Conservation (phyloP, 2,888 invertebrate species). For the Atherix ibis region DNA sequence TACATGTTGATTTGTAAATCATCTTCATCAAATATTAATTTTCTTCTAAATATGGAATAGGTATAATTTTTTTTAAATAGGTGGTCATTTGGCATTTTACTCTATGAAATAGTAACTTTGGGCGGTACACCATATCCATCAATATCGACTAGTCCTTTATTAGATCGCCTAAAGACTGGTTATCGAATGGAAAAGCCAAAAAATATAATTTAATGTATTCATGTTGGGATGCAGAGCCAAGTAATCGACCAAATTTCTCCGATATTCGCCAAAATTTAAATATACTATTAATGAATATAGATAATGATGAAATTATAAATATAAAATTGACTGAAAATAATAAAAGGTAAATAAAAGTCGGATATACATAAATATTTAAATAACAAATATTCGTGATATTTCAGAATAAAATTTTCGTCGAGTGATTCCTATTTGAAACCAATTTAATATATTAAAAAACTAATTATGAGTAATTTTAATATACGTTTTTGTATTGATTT, state of each 20-base stretch:
- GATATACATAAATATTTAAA: not conserved
- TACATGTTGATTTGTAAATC: too few relatives aligned
- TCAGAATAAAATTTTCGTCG: constrained; percentile 5
- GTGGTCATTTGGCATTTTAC: constrained; percentile 76
- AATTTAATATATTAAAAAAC: constrained; percentile 3
- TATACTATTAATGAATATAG: constrained; percentile 12
- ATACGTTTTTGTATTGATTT: too few relatives aligned
- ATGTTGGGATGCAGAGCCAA: constrained; percentile 56
- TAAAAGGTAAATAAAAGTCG: not conserved
- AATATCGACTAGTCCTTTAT: constrained; percentile 48
- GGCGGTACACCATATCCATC: constrained; percentile 71
- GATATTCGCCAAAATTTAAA: constrained; percentile 37
- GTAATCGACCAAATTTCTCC: constrained; percentile 53
- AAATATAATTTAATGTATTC: constrained; percentile 56
- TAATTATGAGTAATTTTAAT: too few relatives aligned
- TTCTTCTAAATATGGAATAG: too few relatives aligned
- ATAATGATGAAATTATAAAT: constrained; percentile 13
- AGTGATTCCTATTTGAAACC: constrained; percentile 6
- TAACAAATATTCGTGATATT: not conserved
- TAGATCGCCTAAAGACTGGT: constrained; percentile 52
- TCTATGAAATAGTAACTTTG: constrained; percentile 76
- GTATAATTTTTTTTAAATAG: constrained; percentile 29
- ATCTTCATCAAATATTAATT: too few relatives aligned
- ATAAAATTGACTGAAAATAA: constrained; percentile 2
- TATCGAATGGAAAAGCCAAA: constrained; percentile 66